Conservation (phyloP, 2,797 vertebrate genomes). For the Jordanella pulchra region DNA sequence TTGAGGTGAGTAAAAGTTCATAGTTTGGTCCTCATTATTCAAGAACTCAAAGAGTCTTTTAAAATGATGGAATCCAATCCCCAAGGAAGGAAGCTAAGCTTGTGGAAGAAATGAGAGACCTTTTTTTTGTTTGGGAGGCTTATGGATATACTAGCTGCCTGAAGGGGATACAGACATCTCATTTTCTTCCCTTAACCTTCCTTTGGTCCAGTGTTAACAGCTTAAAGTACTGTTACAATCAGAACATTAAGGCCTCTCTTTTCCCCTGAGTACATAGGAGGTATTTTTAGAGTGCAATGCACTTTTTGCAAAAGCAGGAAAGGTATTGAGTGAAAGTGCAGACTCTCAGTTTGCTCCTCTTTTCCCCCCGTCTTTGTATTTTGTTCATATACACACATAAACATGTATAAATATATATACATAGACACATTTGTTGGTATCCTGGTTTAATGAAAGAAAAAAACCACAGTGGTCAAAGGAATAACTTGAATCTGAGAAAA, state of each 20-base stretch:
- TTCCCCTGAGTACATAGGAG: constrained; percentile 7
- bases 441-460: too few species aligned
- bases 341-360: constrained; percentile 15
- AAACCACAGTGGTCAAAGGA: too few species aligned
- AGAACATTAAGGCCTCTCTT: constrained; percentile 29
- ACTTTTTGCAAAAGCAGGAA: constrained; percentile 36
- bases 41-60: not conserved
- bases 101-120: not conserved
- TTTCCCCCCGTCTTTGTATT: not conserved
- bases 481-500: too few species aligned
- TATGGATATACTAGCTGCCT: constrained; percentile 19
- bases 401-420: too few species aligned
- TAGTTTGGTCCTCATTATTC: not conserved
- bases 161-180: constrained; percentile 36
- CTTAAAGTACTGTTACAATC: constrained; percentile 33
- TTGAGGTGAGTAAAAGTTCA: constrained; percentile 7
- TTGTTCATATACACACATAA: not conserved
- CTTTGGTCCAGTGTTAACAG: constrained; percentile 37
- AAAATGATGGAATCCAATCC: not conserved
- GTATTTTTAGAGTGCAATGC: constrained; percentile 60
- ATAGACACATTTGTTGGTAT: too few species aligned
- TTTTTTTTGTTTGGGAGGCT: constrained; percentile 29
- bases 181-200: constrained; percentile 44
- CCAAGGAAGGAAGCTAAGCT: not conserved
- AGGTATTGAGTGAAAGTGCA: constrained; percentile 27